Evolutionary conservation across 2,888 invertebrate species (phyloP), one percentile per base, ranked within the genome.

Genomic region (Ditylenchus weischeri): DNA sequence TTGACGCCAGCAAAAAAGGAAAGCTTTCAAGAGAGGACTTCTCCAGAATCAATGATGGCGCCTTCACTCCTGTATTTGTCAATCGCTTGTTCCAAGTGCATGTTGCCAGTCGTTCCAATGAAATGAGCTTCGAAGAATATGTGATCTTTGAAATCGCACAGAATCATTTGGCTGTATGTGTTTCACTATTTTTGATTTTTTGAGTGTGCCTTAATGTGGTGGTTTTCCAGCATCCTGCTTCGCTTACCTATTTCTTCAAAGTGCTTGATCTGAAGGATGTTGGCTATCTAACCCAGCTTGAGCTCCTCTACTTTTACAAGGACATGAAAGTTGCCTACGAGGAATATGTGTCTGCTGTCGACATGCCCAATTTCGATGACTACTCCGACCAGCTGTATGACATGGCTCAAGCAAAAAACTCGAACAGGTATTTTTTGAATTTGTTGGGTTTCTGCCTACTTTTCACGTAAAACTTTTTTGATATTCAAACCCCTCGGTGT

Each of bases 71-170:
- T 29, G 49, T 62, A n/a, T 68, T 65, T 47, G 66, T 68, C 19
- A 65, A 68, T 19, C 61, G 69, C 18, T 57, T 67, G 43, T 68
- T 61, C 19, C 65, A 68, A 54, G 38, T 62, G 4, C 66, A 68
- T 29, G 68, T 68, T 21, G 29, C 57, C 23, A 66, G 58, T 29
- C 35, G 65, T n/a, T 64, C 64, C 6, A 49, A 43, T 19, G n/a
- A 57, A 23, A 68, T 68, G 68, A 68, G 65, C 38, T 68, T 58
- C 47, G 68, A 68, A 21, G 68, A 68, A 18, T 68, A 65, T 35
- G 64, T 68, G 18, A 35, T 48, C 13, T 68, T 68, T 19, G 59
- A 65, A 59, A 68, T 68, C 38, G 68, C 68, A 23, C 54, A 66
- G 38, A 64, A 68, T 35, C 68, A 68, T 68, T 54, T 68, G 43